These are phyloP conservation scores for Neelides sp. DNA, from an alignment of 1,140 invertebrate species.

Conservation along the genomic window DNA sequence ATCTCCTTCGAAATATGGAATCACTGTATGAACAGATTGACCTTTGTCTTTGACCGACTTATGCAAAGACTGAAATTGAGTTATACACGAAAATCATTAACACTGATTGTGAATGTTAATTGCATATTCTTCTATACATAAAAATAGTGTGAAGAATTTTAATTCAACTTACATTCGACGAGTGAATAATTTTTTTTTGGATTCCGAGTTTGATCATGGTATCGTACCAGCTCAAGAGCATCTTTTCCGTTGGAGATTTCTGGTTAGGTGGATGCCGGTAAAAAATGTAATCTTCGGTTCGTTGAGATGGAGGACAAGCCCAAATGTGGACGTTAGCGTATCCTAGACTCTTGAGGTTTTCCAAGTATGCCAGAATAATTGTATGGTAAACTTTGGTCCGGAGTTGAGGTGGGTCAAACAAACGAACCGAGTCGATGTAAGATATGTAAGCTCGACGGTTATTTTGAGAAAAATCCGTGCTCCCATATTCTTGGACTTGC, in stretches of 20 bases:
- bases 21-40: conserved; percentile 75
- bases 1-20: conserved; percentile 99
- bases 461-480: conserved; percentile 47
- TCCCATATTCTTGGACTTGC: conserved; percentile 62
- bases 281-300: conserved; percentile 61
- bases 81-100: conserved; percentile 96
- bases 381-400: conserved; percentile 57
- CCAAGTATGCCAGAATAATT: conserved; percentile 53
- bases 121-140: background rate
- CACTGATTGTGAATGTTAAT: conserved; percentile 40
- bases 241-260: conserved; percentile 55
- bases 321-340: conserved; percentile 54
- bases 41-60: conserved; percentile 94
- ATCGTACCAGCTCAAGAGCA: conserved; percentile 57
- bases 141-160: background rate
- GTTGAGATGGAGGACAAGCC: conserved; percentile 58
- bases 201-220: conserved; percentile 98
- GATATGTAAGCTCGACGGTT: conserved; percentile 53
- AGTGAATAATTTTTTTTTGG: conserved; percentile 89
- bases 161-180: conserved; percentile 65
- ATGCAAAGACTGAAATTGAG: too few relatives aligned
- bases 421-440: conserved; percentile 56
- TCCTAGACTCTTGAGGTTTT: conserved; percentile 51
- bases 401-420: conserved; percentile 50
- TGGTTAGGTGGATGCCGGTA: conserved; percentile 56